Evolutionary conservation across 1,140 invertebrate genomes (phyloP), one percentile per base, ranked within the genome.

Genomic region (Batillaria attramentaria): DNA sequence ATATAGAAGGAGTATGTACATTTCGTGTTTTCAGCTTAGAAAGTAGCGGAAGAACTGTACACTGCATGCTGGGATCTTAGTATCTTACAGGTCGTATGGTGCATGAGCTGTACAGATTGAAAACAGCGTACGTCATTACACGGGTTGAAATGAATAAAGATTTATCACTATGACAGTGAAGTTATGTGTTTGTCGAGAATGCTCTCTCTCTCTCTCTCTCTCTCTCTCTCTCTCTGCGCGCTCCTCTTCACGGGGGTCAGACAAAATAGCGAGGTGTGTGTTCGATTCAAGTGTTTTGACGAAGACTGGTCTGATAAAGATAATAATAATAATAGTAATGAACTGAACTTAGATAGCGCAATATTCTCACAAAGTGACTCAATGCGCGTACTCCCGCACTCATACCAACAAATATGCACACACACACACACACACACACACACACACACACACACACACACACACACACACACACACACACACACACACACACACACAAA

Each of bases 401-500:
- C 46, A 66, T 31, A 66, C 62, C 10, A 10, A 28, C 62, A 13
- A 10, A 66, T 28, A 31, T 28, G 33, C 28, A 31, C 62, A 66
- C 62, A 66, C 62, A 66, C 62, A 66, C 62, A 66, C 62, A 66
- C 62, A 35, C 62, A 66, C 62, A 35, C 62, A 3, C 62, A 35
- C 3, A 66, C 1, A 66, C 62, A 66, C 62, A 66, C 62, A 66
- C 1, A 28, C 62, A 66, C 62, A 66, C 1, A 66, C 62, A 3
- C 62, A 66, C 35, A 54, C 46, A 50, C 46, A 50, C 46, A 50
- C 46, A 50, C 46, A 50, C 46, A 13, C 46, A 50, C 46, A 50
- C 46, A 24, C 24, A 24, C 46, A 50, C 46, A 50, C 46, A 50
- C 10, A 24, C 10, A 50, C 46, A 24, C 46, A 50, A 10, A 50